Evolutionary conservation across 2,797 vertebrate genomes (phyloP), one percentile per base, ranked within the genome.

Genomic region (Ibycter americanus): DNA sequence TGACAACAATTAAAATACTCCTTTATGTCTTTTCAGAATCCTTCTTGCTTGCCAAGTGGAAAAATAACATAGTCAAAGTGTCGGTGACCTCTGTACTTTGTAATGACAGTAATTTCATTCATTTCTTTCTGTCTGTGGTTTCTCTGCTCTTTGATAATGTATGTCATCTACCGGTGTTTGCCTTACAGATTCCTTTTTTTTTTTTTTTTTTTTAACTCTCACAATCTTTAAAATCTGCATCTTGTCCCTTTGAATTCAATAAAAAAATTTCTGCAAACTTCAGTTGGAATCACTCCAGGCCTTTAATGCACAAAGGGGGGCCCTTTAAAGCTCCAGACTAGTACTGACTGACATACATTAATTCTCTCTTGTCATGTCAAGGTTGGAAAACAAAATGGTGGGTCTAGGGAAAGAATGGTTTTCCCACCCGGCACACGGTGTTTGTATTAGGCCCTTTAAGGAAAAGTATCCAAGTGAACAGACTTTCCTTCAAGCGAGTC

Each of bases 341-440:
- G 56, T 51, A n/a, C 27, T 38, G n/a, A 17, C 42, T 18, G 20
- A 17, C 3, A 2, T 29, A 23, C 31, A 5, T 47, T 13, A 31
- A 26, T 74, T 62, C 31, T 83, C 40, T 58, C 21, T 23, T 32
- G 15, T 34, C 9, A 1, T 31, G 16, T 25, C 31, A 58, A 52
- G 29, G 31, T 18, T 46, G 56, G 55, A 80, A 85, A 65, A n/a
- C 18, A 40, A 86, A 67, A 49, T 4, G 5, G 16, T n/a, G 27
- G 44, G 54, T n/a, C 31, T 29, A 38, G 42, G 47, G 32, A n/a
- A 42, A 18, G 51, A 46, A 31, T 2, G 6, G 31, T 36, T 61
- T 55, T 49, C 72, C 32, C 6, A 5, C 16, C 9, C 1, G 0
- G 26, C 14, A 9, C 31, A 11, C 11, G 8, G 25, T n/a, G 26